Evolutionary conservation across 2,888 invertebrate species (phyloP), one percentile per base, ranked within the genome.

Genomic region (Adineta ricciae): DNA sequence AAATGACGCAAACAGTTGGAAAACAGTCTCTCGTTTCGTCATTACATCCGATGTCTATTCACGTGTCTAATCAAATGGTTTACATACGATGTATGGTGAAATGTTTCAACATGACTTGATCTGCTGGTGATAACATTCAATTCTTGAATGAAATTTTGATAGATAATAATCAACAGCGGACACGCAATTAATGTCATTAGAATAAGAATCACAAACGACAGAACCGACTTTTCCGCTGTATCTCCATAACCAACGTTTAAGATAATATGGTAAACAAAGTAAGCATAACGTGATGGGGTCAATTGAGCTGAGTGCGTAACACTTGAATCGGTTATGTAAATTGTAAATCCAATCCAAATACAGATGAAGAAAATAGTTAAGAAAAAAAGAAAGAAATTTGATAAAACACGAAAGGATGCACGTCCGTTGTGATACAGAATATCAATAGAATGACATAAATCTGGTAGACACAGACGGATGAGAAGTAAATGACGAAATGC

Each of bases 401-500:
- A 41, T 24, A 41, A n/a, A 78, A 41, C 78, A 41, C 38, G 41
- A 78, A 78, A 41, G 8, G 78, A 78, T 2, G 24, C 24, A 41
- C 41, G 38, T 36, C 38, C 21, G 41, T n/a, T 78, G 41, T n/a
- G n/a, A 78, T 24, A 78, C 21, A 78, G 41, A 41, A 41, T n/a
- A 78, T 78, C 78, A 38, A 78, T n/a, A 24, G 41, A n/a, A 41
- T 78, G 41, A 41, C 41, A 78, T 21, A 78, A n/a, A n/a, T 78
- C 78, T 41, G 41, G 7, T 24, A 38, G 41, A 41, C 78, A 78
- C 24, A 78, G 24, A 78, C 78, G 78, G 4, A 78, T 78, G 11
- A 78, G n/a, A 41, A 78, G 41, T 78, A 78, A 41, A 78, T 78
- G 78, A 78, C 78, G 78, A 78, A 78, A 24, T 19, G 41, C 78